These are phyloP conservation scores for Ophonus ardosiacus DNA, from an alignment of 2,888 invertebrate species.

Conservation along the genomic window DNA sequence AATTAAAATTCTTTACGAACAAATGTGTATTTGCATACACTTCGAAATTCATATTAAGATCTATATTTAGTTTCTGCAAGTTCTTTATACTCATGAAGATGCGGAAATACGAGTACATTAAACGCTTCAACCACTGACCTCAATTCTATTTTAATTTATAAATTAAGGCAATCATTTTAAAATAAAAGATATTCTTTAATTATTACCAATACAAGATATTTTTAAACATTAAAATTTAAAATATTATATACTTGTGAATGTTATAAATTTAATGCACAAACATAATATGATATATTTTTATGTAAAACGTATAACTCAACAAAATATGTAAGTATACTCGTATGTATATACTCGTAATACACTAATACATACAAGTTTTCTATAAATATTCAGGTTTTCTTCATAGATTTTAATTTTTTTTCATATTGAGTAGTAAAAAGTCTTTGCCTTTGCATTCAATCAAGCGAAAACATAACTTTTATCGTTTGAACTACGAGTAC, in stretches of 20 bases:
- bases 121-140: background rate
- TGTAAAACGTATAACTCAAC: background rate
- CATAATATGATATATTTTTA: background rate
- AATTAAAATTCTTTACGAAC: too few relatives aligned
- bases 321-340: background rate
- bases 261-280: background rate
- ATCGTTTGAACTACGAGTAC: conserved; percentile 27
- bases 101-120: too few relatives aligned
- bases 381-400: conserved; percentile 9
- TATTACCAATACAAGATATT: too few relatives aligned
- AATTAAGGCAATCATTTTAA: background rate
- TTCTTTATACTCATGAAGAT: too few relatives aligned
- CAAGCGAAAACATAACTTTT: conserved; percentile 2
- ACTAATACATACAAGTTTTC: background rate
- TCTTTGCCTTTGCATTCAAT: background rate
- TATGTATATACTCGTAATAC: background rate
- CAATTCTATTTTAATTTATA: background rate
- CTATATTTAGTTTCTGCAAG: too few relatives aligned
- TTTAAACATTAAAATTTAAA: background rate
- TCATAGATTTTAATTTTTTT: background rate
- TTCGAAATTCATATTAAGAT: too few relatives aligned
- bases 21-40: too few relatives aligned
- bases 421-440: conserved; percentile 15
- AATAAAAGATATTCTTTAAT: too few relatives aligned
- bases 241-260: background rate